Conservation (phyloP, 2,113 vertebrate genomes). For the Sinocyclocheilus rhinocerous region DNA sequence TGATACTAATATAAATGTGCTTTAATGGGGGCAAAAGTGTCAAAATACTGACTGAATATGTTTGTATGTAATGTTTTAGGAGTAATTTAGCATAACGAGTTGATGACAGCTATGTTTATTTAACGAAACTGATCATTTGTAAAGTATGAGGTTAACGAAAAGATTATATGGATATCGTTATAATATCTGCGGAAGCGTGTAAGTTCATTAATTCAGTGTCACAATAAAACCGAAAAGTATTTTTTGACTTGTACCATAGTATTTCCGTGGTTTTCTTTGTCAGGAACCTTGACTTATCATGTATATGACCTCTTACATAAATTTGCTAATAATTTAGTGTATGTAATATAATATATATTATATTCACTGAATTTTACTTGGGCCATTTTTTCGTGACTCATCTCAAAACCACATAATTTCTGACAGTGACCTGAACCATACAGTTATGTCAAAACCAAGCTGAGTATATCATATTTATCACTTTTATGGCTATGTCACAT, state of each 20-base stretch:
- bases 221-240: too few species aligned
- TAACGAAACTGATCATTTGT: neutral
- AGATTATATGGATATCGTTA: too few species aligned
- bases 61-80: neutral
- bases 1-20: neutral
- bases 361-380: neutral
- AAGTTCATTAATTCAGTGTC: neutral
- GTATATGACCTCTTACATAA: neutral
- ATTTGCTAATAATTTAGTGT: neutral
- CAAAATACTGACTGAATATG: neutral
- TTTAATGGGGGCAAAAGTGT: too few species aligned
- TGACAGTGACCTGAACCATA: neutral
- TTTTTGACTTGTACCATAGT: neutral
- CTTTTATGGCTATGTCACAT: neutral
- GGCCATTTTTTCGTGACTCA: neutral
- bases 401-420: neutral
- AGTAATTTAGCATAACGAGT: neutral
- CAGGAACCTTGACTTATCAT: neutral
- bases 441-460: neutral
- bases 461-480: neutral
- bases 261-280: neutral
- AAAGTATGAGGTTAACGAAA: neutral
- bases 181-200: neutral
- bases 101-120: constrained; percentile 29
- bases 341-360: neutral